Evolutionary conservation across 2,888 invertebrate genomes (phyloP).

Genomic region (Tetrapedia diversipes): DNA sequence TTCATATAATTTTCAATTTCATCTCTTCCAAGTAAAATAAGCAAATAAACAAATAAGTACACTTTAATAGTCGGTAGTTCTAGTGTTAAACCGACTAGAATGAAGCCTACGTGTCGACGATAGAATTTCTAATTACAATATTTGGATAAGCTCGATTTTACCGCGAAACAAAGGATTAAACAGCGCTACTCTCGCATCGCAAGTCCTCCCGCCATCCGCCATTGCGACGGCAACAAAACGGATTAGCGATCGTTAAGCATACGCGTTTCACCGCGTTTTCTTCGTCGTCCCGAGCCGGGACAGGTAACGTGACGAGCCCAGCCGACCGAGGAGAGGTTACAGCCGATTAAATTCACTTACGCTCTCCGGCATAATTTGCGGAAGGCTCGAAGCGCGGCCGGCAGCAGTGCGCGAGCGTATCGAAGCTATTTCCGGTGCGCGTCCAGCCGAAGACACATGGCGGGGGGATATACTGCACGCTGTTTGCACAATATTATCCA

Average conservation of each 20-base stretch:
- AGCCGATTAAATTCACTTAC: conserved; percentile 58
- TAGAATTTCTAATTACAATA: too few relatives aligned
- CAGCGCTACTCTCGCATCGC: too few relatives aligned
- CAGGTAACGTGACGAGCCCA: conserved; percentile 11
- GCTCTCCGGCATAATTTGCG: conserved; percentile 39
- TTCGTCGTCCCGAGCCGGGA: background rate
- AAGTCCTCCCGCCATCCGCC: too few relatives aligned
- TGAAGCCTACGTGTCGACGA: too few relatives aligned
- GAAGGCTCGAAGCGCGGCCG: conserved; percentile 38
- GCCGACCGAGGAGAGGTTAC: conserved; percentile 32
- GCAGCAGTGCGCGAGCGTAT: conserved; percentile 45
- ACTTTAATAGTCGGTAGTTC: too few relatives aligned
- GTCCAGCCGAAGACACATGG: conserved; percentile 70
- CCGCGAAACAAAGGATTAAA: too few relatives aligned
- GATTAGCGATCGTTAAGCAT: background rate
- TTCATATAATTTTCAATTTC: too few relatives aligned
- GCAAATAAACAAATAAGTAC: too few relatives aligned
- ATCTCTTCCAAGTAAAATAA: too few relatives aligned
- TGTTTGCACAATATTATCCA: conserved; percentile 79
- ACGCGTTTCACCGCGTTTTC: conserved; percentile 14
- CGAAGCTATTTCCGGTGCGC: conserved; percentile 61
- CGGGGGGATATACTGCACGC: conserved; percentile 66
- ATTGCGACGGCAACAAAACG: background rate
- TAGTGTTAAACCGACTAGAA: too few relatives aligned
- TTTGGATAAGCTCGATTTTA: too few relatives aligned